Evolutionary conservation across 2,888 invertebrate genomes (phyloP).

Genomic region (Ypsolopha sequella): DNA sequence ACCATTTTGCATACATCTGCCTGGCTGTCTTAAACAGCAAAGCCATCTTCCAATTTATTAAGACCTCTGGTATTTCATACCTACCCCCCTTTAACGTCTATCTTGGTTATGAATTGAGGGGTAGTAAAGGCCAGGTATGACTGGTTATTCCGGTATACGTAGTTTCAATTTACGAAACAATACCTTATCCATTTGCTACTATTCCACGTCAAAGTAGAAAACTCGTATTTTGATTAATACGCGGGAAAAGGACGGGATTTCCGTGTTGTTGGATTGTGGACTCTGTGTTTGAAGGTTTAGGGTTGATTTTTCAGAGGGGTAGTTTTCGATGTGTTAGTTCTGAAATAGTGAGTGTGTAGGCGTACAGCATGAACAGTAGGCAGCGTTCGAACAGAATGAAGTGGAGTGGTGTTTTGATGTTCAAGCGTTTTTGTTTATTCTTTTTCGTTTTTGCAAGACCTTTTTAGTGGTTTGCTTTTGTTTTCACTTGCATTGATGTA

Average conservation of each 20-base stretch:
- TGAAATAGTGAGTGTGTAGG: constrained; percentile 67
- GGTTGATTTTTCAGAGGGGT: constrained; percentile 34
- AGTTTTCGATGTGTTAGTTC: constrained; percentile 27
- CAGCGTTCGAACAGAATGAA: constrained; percentile 56
- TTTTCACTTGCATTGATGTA: no score
- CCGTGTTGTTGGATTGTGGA: constrained; percentile 23
- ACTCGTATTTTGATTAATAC: constrained; percentile 69
- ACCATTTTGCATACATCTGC: background rate
- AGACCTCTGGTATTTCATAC: constrained; percentile 24
- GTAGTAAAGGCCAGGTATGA: constrained; percentile 28
- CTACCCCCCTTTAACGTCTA: constrained; percentile 12
- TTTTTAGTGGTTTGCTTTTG: no score
- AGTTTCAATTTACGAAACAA: constrained; percentile 70
- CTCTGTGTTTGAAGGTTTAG: constrained; percentile 26
- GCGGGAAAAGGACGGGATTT: constrained; percentile 62
- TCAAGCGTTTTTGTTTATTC: constrained; percentile 10
- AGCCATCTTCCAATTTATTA: constrained; percentile 19
- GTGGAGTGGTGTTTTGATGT: constrained; percentile 22
- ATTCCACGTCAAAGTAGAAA: constrained; percentile 68
- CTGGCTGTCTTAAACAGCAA: constrained; percentile 52
- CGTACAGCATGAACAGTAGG: constrained; percentile 68
- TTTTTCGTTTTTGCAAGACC: background rate
- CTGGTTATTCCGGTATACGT: constrained; percentile 46
- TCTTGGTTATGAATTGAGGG: constrained; percentile 14
- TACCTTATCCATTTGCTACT: constrained; percentile 68